Base-by-base conservation (phyloP, 2,888 invertebrate genomes). In the Lepas anatifera region DNA sequence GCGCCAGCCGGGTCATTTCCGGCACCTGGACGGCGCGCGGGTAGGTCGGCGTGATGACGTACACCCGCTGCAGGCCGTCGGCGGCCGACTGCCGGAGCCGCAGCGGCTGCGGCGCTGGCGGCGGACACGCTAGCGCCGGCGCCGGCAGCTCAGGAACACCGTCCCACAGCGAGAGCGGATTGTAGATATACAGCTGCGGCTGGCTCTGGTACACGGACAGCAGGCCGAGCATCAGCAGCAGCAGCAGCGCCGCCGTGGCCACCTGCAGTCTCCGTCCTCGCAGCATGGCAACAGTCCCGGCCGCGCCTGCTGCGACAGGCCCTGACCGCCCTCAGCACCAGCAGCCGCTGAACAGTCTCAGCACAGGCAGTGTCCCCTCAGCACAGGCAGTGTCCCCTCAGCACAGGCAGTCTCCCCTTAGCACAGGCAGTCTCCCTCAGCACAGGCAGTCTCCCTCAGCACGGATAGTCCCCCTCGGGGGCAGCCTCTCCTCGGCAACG, bases 31-130 rank as follows among this genome's bases (percentile, higher is more conserved):
- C 74, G 13, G 73, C 73, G 18, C 74, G 69, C 13, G 72, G 72
- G 71, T 73, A 74, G 7, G 74, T 74, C n/a, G 74, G 74, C 3
- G 74, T 74, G 66, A 74, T 66, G 41, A 74, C 72, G 69, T 74
- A 74, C 3, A 74, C 64, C 2, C 71, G 58, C 32, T 58, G 18
- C 6, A 32, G 32, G 29, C 16, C 32, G 29, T 29, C 10, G 11
- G 27, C 32, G 32, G 32, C 35, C 32, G 32, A 1, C 32, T 2
- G 32, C 0, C 16, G 13, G 8, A 18, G 58, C 58, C 18, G 22
- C 35, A 58, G 22, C 8, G 32, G 13, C 58, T 58, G 29, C 16
- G 35, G 32, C 35, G 25, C 32, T 35, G 25, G 32, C 22, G 58
- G 58, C 22, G 58, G 58, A 35, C 58, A 58, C 11, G 58, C 58